Percentiles rank a stretch among this genome's conserved stretches.
These are phyloP conservation scores for Diachrysia chrysitis DNA, from an alignment of 2,888 invertebrate species.

Conservation along the genomic window DNA sequence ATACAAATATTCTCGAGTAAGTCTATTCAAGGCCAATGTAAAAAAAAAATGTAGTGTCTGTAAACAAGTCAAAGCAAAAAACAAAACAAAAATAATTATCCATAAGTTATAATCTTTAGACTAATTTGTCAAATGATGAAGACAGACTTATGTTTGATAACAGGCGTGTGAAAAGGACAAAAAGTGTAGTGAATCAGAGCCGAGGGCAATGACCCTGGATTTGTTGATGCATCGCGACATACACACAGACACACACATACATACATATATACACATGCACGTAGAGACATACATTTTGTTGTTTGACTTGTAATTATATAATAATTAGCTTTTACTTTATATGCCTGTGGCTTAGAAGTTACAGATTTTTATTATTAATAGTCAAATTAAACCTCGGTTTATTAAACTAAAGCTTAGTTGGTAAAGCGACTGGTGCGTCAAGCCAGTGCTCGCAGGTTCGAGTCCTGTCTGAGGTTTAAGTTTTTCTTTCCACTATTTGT, in stretches of 20 bases:
- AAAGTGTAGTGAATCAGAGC: constrained; percentile 75
- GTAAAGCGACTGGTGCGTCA: too few species aligned
- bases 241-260: constrained; percentile 49
- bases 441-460: too few species aligned
- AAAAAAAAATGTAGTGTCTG: too few species aligned
- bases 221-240: constrained; percentile 75
- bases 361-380: background rate
- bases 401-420: too few species aligned
- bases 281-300: constrained; percentile 41
- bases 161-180: constrained; percentile 64
- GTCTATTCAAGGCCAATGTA: background rate
- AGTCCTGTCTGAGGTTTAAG: too few species aligned
- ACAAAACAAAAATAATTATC: constrained; percentile 35
- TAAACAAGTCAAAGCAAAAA: constrained; percentile 25
- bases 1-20: background rate
- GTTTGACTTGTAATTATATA: constrained; percentile 39
- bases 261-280: constrained; percentile 21
- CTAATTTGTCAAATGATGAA: constrained; percentile 55
- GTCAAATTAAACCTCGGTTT: too few species aligned
- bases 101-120: constrained; percentile 38
- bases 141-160: constrained; percentile 63
- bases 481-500: too few species aligned
- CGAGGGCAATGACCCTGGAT: constrained; percentile 71
- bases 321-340: background rate
- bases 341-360: background rate